These are phyloP conservation scores for Sapajus apella DNA, from an alignment of 2,113 vertebrate genomes.

Conservation along the genomic window DNA sequence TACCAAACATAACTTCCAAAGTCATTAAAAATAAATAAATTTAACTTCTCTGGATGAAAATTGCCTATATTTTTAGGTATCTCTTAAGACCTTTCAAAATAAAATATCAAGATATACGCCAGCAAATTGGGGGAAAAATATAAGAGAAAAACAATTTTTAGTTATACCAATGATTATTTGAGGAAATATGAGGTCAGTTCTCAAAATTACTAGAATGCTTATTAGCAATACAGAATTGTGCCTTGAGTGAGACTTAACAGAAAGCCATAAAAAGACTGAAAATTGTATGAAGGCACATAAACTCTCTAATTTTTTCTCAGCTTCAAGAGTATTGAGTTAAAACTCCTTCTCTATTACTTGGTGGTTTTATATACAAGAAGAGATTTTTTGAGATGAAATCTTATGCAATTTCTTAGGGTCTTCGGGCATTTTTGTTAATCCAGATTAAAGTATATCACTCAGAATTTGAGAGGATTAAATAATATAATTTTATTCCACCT, in stretches of 20 bases:
- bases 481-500: neutral
- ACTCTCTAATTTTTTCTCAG: neutral
- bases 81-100: neutral
- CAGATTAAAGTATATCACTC: conserved; percentile 23
- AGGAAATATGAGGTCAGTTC: neutral
- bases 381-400: neutral
- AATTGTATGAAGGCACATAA: neutral
- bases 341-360: neutral
- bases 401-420: neutral
- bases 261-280: neutral
- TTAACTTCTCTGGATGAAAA: neutral
- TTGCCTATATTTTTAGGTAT: neutral
- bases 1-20: neutral
- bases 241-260: neutral
- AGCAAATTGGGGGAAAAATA: neutral
- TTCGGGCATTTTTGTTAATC: conserved; percentile 36
- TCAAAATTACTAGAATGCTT: neutral
- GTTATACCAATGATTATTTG: neutral
- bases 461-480: conserved; percentile 20
- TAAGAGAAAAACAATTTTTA: neutral
- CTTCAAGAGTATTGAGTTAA: neutral
- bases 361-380: neutral
- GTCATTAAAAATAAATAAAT: neutral
- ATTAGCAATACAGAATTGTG: neutral
- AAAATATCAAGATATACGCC: neutral